Evolutionary conservation across 1,140 invertebrate genomes (phyloP), one percentile per base, ranked within the genome.

Genomic region (Bilobella aurantiaca): DNA sequence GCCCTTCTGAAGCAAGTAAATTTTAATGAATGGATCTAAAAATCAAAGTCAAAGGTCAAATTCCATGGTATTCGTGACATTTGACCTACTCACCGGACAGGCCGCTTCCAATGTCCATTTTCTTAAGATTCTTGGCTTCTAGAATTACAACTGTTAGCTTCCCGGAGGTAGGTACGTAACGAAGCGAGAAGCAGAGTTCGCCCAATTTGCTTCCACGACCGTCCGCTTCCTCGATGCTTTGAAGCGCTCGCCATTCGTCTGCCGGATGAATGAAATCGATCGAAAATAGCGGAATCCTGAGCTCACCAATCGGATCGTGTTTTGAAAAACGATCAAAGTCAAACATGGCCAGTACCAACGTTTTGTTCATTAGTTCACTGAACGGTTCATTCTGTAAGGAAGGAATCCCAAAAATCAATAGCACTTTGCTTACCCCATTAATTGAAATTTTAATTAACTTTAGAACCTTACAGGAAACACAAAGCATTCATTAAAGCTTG

Each of bases 1-100:
- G n/a, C 91, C 90, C 78, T 98, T 96, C 78, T 90, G 93, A 5
- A 97, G 81, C 70, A 99, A 81, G 79, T 98, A 98, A 75, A 99
- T 93, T 78, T 99, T 99, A 2, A 98, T 95, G 75, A 91, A 86
- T 49, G 89, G 89, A 81, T 91, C 96, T 53, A 5, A 8, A 16
- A 53, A 23, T 42, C 8, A 23, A 53, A 8, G 34, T 42, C 8
- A 12, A 12, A 42, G 34, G 18, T 12, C 18, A 12, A 42, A 42
- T 42, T 42, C 34, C 34, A 42, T 42, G 5, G 8, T 53, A 53
- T 18, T 12, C 21, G 8, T 23, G 5, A 53, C 14, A 53, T 12
- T 16, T 5, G 12, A 8, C n/a, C n/a, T n/a, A n/a, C 3, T 53
- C 23, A 53, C 49, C 49, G 14, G 49, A 53, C 25, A 53, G 23